Conservation (phyloP, 2,797 vertebrate genomes). For the Hoplostethus mediterraneus region DNA sequence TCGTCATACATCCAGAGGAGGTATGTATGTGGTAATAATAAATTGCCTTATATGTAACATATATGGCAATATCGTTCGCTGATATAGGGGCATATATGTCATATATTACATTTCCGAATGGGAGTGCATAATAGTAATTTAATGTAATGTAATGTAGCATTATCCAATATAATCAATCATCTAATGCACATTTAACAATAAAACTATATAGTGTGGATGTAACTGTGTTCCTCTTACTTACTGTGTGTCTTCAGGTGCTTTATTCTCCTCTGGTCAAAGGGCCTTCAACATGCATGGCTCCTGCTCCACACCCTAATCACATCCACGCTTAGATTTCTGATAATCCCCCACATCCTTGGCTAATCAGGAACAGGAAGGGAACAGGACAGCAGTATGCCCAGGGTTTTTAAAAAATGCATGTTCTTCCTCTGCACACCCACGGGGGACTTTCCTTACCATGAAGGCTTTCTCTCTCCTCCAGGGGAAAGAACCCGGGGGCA, state of each 20-base stretch:
- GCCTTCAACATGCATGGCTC: constrained; percentile 35
- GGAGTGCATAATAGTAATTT: background rate
- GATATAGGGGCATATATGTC: no score
- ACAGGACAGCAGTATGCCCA: constrained; percentile 47
- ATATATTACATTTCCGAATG: no score
- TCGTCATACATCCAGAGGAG: no score
- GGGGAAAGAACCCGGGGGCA: constrained; percentile 46
- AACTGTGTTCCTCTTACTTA: background rate
- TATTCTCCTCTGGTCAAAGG: constrained; percentile 22
- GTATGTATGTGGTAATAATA: no score
- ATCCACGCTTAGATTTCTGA: constrained; percentile 36
- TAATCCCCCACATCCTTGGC: constrained; percentile 61
- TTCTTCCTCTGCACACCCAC: constrained; percentile 55
- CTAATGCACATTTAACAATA: background rate
- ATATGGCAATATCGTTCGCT: no score
- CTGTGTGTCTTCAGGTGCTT: constrained; percentile 20
- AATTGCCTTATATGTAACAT: no score
- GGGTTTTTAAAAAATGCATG: constrained; percentile 71
- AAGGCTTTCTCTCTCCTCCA: constrained; percentile 42
- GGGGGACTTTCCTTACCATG: constrained; percentile 39
- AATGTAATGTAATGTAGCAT: background rate
- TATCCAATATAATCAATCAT: background rate
- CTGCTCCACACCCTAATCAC: constrained; percentile 32
- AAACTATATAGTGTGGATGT: background rate
- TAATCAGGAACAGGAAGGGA: constrained; percentile 68